phyloP scores from a whole-genome alignment of 2,888 invertebrate genomes.

The Alcis repandata region DNA sequence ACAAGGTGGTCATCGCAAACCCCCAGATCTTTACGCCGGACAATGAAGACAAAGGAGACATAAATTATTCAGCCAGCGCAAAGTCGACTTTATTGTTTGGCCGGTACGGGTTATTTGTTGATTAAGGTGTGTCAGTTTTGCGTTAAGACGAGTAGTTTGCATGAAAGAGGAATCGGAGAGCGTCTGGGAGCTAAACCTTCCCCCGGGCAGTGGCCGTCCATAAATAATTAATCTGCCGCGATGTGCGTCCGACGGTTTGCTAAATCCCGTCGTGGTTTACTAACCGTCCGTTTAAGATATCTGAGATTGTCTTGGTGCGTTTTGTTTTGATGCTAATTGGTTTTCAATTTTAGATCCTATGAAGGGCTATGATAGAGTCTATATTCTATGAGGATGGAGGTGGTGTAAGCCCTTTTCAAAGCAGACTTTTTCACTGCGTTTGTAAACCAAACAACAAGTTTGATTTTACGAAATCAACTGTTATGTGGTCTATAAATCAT shows the following conservation, averaged over 20 bases:
- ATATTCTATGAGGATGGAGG: too few relatives aligned
- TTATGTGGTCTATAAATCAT: too few relatives aligned
- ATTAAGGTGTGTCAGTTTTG: slow-evolving; percentile 80
- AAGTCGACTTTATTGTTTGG: slow-evolving; percentile 77
- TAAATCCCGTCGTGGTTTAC: slow-evolving; percentile 77
- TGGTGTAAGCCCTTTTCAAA: too few relatives aligned
- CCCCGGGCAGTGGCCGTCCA: slow-evolving; percentile 73
- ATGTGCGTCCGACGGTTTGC: slow-evolving; percentile 78
- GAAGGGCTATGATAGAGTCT: neutral
- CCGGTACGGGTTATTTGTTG: slow-evolving; percentile 75
- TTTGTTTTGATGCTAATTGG: slow-evolving; percentile 21
- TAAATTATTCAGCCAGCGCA: slow-evolving; percentile 81
- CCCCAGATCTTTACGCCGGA: slow-evolving; percentile 81
- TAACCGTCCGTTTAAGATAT: slow-evolving; percentile 61
- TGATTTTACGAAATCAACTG: too few relatives aligned
- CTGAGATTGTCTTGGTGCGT: slow-evolving; percentile 54
- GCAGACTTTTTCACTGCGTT: too few relatives aligned
- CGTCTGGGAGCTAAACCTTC: slow-evolving; percentile 83
- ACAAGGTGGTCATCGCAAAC: slow-evolving; percentile 85
- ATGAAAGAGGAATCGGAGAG: slow-evolving; percentile 80
- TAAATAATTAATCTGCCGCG: slow-evolving; percentile 85
- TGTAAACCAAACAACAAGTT: too few relatives aligned
- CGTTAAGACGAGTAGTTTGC: slow-evolving; percentile 84
- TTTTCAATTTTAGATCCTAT: neutral
- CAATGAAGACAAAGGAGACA: slow-evolving; percentile 83